A percentile compares a stretch with the other conserved stretches of the same genome.
phyloP scores from a whole-genome alignment of 2,888 invertebrate genomes.

The Rhogogaster chlorosoma region DNA sequence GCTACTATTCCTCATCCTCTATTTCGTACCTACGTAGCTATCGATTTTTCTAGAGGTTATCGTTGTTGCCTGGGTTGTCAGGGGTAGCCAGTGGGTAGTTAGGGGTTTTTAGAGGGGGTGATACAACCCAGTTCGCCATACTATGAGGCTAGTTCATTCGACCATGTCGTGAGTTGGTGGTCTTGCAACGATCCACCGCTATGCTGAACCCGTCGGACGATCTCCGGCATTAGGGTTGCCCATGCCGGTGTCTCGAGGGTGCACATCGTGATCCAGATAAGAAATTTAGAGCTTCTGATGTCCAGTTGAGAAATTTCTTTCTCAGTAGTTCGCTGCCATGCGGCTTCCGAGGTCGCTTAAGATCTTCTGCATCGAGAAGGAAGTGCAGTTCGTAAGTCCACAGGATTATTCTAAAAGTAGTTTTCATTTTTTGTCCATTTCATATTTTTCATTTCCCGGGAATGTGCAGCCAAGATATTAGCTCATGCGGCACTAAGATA shows the following conservation, averaged over 20 bases:
- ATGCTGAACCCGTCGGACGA: background rate
- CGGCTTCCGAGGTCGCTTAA: constrained; percentile 44
- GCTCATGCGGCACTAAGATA: background rate
- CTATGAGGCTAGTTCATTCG: constrained; percentile 4
- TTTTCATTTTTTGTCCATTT: background rate
- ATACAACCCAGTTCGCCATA: background rate
- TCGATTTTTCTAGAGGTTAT: constrained; percentile 33
- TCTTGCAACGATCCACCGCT: constrained; percentile 21
- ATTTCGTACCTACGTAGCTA: background rate
- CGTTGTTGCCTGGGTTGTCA: constrained; percentile 39
- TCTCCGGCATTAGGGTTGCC: constrained; percentile 5
- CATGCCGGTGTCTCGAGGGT: background rate
- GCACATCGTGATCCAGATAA: background rate
- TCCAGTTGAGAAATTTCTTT: background rate
- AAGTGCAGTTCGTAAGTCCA: constrained; percentile 48
- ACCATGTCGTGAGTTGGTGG: constrained; percentile 28
- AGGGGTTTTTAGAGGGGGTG: background rate
- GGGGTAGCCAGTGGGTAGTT: constrained; percentile 15
- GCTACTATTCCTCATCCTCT: background rate
- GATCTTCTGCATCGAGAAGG: constrained; percentile 41
- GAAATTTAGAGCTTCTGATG: background rate
- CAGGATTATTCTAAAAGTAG: background rate
- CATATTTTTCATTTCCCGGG: background rate
- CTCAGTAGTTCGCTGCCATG: constrained; percentile 37
- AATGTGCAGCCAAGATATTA: background rate